phyloP scores from a whole-genome alignment of 1,140 invertebrate species.

The Ostrea denselamellosa region DNA sequence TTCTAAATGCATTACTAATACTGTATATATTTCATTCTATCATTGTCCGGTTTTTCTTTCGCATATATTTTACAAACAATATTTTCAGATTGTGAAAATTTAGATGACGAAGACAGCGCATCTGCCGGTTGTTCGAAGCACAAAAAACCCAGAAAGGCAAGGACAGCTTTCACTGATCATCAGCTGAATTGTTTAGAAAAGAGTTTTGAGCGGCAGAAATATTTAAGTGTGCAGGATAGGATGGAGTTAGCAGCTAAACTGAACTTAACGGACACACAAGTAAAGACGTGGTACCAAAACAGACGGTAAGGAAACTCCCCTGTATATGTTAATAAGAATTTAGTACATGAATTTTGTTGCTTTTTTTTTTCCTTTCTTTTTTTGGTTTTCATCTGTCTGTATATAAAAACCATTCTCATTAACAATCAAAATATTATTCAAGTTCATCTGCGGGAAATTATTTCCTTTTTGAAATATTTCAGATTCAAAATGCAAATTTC shows the following conservation, averaged over 20 bases:
- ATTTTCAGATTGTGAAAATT: neutral
- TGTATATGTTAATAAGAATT: neutral
- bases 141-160: conserved; percentile 97
- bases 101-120: conserved; percentile 22
- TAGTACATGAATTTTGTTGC: neutral
- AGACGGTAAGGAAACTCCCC: conserved; percentile 87
- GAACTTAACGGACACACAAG: conserved; percentile 97
- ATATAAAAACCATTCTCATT: no score
- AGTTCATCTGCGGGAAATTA: no score
- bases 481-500: no score
- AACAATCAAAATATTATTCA: no score
- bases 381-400: no score
- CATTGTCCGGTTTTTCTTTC: neutral
- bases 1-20: neutral
- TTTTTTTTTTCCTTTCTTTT: no score
- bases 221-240: conserved; percentile 97
- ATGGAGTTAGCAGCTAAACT: conserved; percentile 98
- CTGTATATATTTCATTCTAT: neutral
- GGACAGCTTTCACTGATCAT: conserved; percentile 99
- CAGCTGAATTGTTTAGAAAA: conserved; percentile 97
- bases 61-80: neutral
- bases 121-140: conserved; percentile 45
- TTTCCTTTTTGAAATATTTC: no score
- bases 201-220: conserved; percentile 98
- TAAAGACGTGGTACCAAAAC: conserved; percentile 99